A percentile compares a stretch with the other conserved stretches of the same genome.
Conservation (phyloP, 2,888 invertebrate species). For the Noctua janthe region DNA sequence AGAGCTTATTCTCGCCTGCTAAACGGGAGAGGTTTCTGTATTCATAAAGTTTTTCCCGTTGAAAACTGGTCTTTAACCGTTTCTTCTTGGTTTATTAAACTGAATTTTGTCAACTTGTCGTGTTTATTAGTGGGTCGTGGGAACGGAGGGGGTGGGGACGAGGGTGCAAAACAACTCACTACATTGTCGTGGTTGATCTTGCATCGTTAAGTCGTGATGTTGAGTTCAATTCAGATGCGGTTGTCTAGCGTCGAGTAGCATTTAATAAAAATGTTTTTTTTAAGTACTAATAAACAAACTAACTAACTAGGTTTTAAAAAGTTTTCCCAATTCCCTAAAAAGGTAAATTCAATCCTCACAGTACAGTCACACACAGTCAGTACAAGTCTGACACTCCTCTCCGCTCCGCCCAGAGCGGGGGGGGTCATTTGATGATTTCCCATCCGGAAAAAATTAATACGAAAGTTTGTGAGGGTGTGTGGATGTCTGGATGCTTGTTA, state of each 20-base stretch:
- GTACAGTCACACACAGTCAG: no score
- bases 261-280: background rate
- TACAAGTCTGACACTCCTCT: no score
- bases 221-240: background rate
- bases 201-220: background rate
- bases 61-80: background rate
- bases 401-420: no score
- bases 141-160: background rate
- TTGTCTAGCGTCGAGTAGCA: background rate
- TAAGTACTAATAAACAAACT: background rate
- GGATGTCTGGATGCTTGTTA: background rate
- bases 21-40: background rate
- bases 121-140: background rate
- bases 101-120: background rate
- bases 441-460: no score
- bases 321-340: background rate
- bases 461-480: background rate
- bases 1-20: background rate
- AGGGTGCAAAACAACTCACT: background rate
- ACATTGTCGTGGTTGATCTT: background rate
- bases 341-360: no score
- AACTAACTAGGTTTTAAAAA: background rate
- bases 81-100: background rate
- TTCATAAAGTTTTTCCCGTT: background rate
- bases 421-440: no score